Evolutionary conservation across 2,113 vertebrate genomes (phyloP).

Genomic region (Peromyscus leucopus): DNA sequence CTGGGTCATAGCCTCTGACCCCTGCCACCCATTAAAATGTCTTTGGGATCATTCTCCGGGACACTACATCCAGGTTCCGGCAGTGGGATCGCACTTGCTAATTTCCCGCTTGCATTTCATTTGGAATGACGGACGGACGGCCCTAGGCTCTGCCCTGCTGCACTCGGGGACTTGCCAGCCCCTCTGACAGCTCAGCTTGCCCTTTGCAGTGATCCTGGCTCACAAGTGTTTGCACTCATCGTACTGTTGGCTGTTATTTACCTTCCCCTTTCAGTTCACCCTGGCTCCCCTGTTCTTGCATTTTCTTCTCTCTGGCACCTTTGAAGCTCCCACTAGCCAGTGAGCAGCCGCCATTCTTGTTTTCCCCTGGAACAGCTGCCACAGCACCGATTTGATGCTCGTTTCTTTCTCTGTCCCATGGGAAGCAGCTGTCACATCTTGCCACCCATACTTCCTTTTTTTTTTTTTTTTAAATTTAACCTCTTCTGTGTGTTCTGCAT

Average conservation of each 20-base stretch:
- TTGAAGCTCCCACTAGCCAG: accelerated
- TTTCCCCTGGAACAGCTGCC: accelerated
- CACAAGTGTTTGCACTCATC: not conserved
- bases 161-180: not conserved
- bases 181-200: not conserved
- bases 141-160: not conserved
- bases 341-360: not conserved
- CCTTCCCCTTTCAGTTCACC: not conserved
- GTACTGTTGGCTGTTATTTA: not conserved
- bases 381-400: accelerated
- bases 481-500: not conserved
- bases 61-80: not conserved
- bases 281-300: not conserved
- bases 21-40: not conserved
- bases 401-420: not conserved
- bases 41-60: not conserved
- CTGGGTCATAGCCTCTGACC: conserved; percentile 31
- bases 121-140: not conserved
- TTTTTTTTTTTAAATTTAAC: not conserved
- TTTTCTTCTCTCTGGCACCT: not conserved
- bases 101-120: not conserved
- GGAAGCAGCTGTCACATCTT: not conserved
- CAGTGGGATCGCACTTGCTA: not conserved
- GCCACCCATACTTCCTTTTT: not conserved
- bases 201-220: not conserved